These are phyloP conservation scores for Trematomus loennbergii DNA, from an alignment of 2,113 vertebrate species.

Conservation along the genomic window DNA sequence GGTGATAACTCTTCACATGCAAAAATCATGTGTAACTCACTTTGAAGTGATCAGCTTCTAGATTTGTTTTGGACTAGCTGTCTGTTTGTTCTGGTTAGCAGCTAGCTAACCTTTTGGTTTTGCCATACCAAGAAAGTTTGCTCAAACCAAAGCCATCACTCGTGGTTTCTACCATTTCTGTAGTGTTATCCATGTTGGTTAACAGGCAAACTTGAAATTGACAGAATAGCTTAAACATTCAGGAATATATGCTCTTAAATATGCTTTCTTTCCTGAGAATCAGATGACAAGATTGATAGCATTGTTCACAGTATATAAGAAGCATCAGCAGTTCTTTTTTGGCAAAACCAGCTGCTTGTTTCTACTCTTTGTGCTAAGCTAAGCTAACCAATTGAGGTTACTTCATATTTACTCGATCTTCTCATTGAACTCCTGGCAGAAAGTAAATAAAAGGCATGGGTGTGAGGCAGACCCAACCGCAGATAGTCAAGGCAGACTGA, in stretches of 20 bases:
- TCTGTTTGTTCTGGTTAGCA: not conserved
- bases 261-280: too few relatives aligned
- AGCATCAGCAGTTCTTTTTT: too few relatives aligned
- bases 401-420: too few relatives aligned
- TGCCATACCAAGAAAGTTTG: not conserved
- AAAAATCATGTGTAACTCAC: not conserved
- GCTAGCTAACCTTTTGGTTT: not conserved
- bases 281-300: too few relatives aligned
- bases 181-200: not conserved
- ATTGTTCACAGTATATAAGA: too few relatives aligned
- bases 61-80: not conserved
- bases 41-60: not conserved
- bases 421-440: too few relatives aligned
- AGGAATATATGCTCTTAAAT: too few relatives aligned
- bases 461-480: not conserved
- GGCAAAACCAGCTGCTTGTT: too few relatives aligned
- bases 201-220: not conserved
- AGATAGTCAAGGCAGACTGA: not conserved
- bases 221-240: too few relatives aligned
- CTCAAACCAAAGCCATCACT: not conserved
- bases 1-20: constrained; percentile 11
- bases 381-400: not conserved
- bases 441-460: too few relatives aligned
- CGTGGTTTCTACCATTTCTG: not conserved
- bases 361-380: not conserved